Evolutionary conservation across 2,888 invertebrate genomes (phyloP).

Genomic region (Eupithecia subumbrata): DNA sequence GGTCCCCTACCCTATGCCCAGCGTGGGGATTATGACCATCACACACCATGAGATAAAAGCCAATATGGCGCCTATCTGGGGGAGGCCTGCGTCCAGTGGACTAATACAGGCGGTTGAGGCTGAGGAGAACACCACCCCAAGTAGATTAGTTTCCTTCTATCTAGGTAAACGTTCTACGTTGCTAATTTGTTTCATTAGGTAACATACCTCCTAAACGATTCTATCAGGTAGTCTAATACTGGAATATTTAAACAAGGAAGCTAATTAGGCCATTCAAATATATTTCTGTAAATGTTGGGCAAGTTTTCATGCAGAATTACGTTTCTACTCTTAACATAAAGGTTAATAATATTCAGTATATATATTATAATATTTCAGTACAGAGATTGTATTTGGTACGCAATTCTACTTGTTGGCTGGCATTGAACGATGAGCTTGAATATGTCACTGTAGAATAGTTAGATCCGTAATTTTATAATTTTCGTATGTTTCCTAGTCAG

Average conservation of each 20-base stretch:
- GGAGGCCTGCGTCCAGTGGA: too few relatives aligned
- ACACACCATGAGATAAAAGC: too few relatives aligned
- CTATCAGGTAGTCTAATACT: not conserved
- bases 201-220: not conserved
- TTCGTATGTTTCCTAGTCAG: too few relatives aligned
- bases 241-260: not conserved
- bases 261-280: not conserved
- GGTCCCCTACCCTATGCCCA: too few relatives aligned
- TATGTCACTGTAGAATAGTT: not conserved
- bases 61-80: too few relatives aligned
- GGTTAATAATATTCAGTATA: too few relatives aligned
- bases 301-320: not conserved
- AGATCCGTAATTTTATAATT: not conserved
- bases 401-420: not conserved
- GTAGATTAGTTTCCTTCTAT: not conserved
- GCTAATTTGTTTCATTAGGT: not conserved
- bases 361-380: too few relatives aligned
- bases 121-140: too few relatives aligned
- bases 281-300: not conserved
- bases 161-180: not conserved
- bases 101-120: too few relatives aligned
- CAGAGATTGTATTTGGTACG: not conserved
- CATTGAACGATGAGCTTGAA: not conserved
- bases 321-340: not conserved
- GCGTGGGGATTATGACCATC: too few relatives aligned